Conservation (phyloP, 2,113 vertebrate species). For the Chionis minor region DNA sequence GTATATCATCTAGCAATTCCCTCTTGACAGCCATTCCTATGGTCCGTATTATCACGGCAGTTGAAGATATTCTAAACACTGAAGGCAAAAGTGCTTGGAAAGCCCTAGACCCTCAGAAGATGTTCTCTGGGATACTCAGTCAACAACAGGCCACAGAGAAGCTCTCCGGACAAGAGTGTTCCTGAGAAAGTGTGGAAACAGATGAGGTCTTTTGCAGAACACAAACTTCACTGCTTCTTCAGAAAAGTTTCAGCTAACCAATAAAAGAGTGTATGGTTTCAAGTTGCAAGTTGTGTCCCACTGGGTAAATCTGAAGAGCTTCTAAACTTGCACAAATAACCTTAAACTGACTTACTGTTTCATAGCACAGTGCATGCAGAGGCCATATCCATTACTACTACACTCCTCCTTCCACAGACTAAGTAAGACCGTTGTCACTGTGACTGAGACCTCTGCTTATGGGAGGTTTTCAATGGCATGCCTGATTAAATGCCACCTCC, state of each 20-base stretch:
- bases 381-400: too few species aligned
- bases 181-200: background rate
- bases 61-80: background rate
- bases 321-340: background rate
- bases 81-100: background rate
- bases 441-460: background rate
- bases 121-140: background rate
- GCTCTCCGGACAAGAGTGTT: background rate
- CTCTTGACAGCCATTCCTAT: background rate
- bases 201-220: background rate
- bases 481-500: slow-evolving; percentile 28
- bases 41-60: background rate
- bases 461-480: background rate
- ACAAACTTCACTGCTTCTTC: background rate
- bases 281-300: background rate
- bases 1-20: background rate
- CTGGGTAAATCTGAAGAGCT: background rate
- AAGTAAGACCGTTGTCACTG: background rate
- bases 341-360: background rate
- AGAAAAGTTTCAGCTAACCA: background rate
- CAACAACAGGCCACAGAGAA: background rate
- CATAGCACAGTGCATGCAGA: too few species aligned
- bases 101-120: background rate
- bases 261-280: background rate
- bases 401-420: background rate